These are phyloP conservation scores for Gryllus longicercus DNA, from an alignment of 2,888 invertebrate genomes.

Conservation along the genomic window DNA sequence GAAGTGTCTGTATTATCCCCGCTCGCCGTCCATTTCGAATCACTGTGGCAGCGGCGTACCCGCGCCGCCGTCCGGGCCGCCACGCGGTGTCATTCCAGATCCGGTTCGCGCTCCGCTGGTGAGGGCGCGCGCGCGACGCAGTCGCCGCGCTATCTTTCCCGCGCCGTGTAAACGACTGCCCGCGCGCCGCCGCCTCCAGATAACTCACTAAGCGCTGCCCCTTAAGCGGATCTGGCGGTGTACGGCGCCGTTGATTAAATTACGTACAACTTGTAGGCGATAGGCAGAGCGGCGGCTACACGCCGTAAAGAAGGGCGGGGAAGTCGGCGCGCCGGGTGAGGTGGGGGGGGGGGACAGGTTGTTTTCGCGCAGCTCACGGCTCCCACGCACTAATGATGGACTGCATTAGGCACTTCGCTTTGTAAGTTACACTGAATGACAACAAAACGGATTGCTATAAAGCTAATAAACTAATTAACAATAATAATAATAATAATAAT, in stretches of 20 bases:
- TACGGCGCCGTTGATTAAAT: slow-evolving; percentile 17
- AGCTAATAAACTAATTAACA: no score
- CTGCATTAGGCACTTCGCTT: no score
- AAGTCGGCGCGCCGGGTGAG: neutral
- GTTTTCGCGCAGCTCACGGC: neutral
- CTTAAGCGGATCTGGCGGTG: neutral
- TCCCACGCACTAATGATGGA: no score
- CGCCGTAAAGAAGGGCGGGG: neutral
- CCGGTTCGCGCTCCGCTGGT: neutral
- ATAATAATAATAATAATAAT: no score
- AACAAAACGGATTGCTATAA: no score
- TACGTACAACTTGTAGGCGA: neutral
- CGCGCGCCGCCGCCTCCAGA: neutral
- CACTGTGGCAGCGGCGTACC: no score
- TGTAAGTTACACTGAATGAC: no score
- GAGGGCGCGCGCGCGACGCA: neutral
- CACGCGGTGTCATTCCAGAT: neutral
- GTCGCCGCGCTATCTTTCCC: neutral
- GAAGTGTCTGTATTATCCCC: no score
- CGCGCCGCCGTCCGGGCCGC: no score
- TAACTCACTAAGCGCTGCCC: slow-evolving; percentile 6
- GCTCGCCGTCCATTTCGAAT: no score
- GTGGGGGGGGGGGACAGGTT: neutral
- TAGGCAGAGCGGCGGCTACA: neutral
- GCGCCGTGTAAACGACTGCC: neutral